Percentiles rank a stretch among this genome's conserved stretches.
These are phyloP conservation scores for Dusona sp. DNA, from an alignment of 2,888 invertebrate species.

Conservation along the genomic window DNA sequence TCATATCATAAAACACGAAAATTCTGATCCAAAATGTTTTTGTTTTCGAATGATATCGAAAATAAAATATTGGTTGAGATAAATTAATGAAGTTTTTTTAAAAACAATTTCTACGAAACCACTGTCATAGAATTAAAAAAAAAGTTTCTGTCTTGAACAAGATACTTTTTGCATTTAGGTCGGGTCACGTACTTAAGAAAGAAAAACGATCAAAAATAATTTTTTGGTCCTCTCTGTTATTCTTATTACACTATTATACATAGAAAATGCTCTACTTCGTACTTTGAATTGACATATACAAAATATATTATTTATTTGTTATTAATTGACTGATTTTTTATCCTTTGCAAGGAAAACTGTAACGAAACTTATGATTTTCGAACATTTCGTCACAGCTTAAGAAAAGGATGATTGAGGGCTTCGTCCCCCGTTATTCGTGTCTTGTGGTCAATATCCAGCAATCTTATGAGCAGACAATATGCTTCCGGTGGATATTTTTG, in stretches of 20 bases:
- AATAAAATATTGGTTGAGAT: too few relatives aligned
- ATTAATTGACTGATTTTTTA: conserved; percentile 53
- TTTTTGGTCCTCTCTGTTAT: conserved; percentile 22
- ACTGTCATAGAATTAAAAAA: neutral
- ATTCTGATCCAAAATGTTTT: too few relatives aligned
- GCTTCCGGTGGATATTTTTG: conserved; percentile 89
- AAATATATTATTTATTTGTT: conserved; percentile 62
- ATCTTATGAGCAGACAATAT: conserved; percentile 89
- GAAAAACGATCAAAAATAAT: conserved; percentile 14
- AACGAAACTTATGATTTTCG: neutral
- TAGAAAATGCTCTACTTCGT: conserved; percentile 67
- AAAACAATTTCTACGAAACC: neutral
- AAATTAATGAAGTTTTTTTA: too few relatives aligned
- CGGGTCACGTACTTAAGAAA: neutral
- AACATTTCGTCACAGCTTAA: conserved; percentile 80
- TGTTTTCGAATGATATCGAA: too few relatives aligned
- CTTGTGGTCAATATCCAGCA: conserved; percentile 93
- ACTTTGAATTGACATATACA: conserved; percentile 26
- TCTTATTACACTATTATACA: conserved; percentile 62
- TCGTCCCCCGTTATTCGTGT: conserved; percentile 90
- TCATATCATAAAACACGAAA: too few relatives aligned
- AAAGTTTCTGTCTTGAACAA: neutral
- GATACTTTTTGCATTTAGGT: neutral
- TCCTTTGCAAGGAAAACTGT: neutral
- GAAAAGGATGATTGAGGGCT: conserved; percentile 92